These are phyloP conservation scores for Drosophila aff. DNA, from an alignment of 1,140 invertebrate genomes.

Conservation along the genomic window DNA sequence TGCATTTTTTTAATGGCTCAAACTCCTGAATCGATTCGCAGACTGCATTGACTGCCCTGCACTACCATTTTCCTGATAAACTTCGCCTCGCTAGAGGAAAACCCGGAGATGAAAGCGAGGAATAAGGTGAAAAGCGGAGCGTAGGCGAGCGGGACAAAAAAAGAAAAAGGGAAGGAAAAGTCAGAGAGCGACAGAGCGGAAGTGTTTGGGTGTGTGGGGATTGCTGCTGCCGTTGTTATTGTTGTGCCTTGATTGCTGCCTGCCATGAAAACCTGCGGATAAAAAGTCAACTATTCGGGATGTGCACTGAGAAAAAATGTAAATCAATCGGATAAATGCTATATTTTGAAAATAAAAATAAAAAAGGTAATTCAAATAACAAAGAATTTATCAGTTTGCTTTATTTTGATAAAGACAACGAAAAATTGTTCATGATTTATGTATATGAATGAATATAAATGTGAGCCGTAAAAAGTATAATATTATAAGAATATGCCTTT, in stretches of 20 bases:
- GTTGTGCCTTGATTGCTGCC: conserved; percentile 50
- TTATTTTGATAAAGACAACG: background rate
- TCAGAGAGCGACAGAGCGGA: conserved; percentile 40
- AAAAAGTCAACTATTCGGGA: conserved; percentile 47
- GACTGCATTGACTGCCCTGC: conserved; percentile 39
- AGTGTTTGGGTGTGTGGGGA: conserved; percentile 26
- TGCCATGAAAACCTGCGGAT: conserved; percentile 55
- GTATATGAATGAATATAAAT: background rate
- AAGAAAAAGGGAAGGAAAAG: conserved; percentile 23
- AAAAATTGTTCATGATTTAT: background rate
- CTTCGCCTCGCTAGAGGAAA: conserved; percentile 21
- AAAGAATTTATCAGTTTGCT: background rate
- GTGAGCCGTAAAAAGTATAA: background rate
- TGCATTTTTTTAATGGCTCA: conserved; percentile 38
- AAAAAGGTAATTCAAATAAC: background rate
- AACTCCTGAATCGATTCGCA: conserved; percentile 38
- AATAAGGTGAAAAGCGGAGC: conserved; percentile 11
- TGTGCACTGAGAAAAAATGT: background rate
- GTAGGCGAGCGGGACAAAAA: background rate
- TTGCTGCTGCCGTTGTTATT: conserved; percentile 38
- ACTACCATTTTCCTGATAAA: conserved; percentile 38
- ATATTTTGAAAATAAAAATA: background rate
- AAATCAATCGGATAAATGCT: background rate
- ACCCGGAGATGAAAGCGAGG: conserved; percentile 18
- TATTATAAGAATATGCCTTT: too few relatives aligned